These are phyloP conservation scores for Stigmatopora nigra DNA, from an alignment of 2,113 vertebrate genomes.

Conservation along the genomic window DNA sequence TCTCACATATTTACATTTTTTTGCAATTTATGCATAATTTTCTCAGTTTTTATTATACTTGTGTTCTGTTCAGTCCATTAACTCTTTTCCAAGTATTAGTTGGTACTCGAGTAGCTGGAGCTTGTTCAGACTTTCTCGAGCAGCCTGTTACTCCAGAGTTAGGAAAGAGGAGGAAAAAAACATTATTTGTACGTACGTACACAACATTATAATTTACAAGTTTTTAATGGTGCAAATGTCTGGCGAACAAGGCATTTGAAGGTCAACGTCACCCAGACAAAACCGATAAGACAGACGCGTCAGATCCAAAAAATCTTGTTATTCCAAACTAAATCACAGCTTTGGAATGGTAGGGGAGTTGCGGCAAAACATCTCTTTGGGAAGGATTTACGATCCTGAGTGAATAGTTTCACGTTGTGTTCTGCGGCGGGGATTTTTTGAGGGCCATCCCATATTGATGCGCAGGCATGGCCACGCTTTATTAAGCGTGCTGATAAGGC, in stretches of 20 bases:
- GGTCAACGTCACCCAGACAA: constrained; percentile 40
- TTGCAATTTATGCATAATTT: no score
- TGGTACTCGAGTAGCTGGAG: not conserved
- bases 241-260: constrained; percentile 24
- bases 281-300: constrained; percentile 37
- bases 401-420: constrained; percentile 20
- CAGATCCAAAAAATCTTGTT: constrained; percentile 29
- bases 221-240: constrained; percentile 9
- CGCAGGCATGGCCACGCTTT: constrained; percentile 40
- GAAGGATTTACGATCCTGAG: constrained; percentile 51
- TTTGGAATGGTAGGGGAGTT: constrained; percentile 35
- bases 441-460: constrained; percentile 42
- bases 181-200: constrained; percentile 6
- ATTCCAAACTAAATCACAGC: constrained; percentile 47
- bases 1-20: not conserved
- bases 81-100: not conserved
- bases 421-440: constrained; percentile 14
- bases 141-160: not conserved
- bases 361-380: constrained; percentile 29
- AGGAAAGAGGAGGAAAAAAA: not conserved
- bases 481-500: constrained; percentile 63
- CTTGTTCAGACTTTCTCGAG: not conserved
- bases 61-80: not conserved
- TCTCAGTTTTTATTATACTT: not conserved
- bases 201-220: constrained; percentile 15